Conservation (phyloP, 1,140 invertebrate genomes). For the Drosophila nigromelanica region DNA sequence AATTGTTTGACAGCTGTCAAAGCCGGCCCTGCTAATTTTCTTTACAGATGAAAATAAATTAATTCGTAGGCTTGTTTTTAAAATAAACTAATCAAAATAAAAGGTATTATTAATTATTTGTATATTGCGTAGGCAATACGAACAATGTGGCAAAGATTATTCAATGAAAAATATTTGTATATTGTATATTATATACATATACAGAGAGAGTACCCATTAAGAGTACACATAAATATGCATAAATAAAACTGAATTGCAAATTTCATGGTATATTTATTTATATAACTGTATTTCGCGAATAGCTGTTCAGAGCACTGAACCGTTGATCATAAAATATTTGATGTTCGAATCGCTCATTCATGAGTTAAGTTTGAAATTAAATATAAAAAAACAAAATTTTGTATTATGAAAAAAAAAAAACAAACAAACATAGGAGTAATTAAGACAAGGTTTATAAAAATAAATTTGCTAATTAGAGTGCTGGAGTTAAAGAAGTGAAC, state of each 20-base stretch:
- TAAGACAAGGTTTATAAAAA: too few relatives aligned
- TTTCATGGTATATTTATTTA: background rate
- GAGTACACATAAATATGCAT: background rate
- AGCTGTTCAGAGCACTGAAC: slow-evolving; percentile 3
- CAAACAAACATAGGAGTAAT: too few relatives aligned
- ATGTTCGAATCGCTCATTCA: background rate
- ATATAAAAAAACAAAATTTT: background rate
- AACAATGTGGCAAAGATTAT: background rate
- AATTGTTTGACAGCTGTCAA: background rate
- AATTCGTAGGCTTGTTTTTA: too few relatives aligned
- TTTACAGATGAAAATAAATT: too few relatives aligned
- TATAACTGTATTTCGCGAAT: background rate
- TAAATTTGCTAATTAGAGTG: too few relatives aligned
- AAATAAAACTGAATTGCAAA: background rate
- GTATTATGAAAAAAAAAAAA: too few relatives aligned
- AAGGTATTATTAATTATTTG: background rate
- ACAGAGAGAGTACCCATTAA: background rate
- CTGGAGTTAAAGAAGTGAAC: too few relatives aligned
- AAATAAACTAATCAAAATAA: background rate
- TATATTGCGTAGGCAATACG: background rate
- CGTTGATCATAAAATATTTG: slow-evolving; percentile 2
- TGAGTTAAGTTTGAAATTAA: background rate
- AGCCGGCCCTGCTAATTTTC: too few relatives aligned
- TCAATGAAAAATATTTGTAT: background rate
- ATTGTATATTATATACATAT: too few relatives aligned